Percentiles rank a stretch among this genome's conserved stretches.
phyloP scores from a whole-genome alignment of 2,113 vertebrate species.

The Ranitomeya imitator region DNA sequence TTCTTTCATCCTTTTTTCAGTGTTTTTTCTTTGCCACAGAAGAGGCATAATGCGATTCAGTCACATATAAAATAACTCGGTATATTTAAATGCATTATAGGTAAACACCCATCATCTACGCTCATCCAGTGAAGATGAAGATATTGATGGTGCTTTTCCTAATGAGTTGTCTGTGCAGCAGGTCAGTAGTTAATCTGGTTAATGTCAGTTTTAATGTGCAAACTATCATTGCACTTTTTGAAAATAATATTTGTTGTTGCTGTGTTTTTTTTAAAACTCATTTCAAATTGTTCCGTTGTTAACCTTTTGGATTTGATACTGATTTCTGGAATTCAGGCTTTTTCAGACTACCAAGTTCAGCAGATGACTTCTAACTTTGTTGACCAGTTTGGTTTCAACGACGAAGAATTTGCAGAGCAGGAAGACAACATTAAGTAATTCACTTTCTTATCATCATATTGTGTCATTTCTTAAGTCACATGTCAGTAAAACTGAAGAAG shows the following conservation, averaged over 20 bases:
- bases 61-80: not conserved
- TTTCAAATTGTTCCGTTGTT: not conserved
- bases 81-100: constrained; percentile 66
- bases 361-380: constrained; percentile 97
- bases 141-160: constrained; percentile 90
- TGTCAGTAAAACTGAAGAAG: not conserved
- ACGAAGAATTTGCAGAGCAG: constrained; percentile 95
- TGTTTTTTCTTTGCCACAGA: not conserved
- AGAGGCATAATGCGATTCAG: not conserved
- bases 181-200: constrained; percentile 68
- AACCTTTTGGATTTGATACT: not conserved
- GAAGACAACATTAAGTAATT: constrained; percentile 93
- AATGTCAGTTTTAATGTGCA: not conserved
- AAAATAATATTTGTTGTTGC: not conserved
- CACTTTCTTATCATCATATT: not conserved
- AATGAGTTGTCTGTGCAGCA: constrained; percentile 93
- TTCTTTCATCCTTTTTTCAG: not conserved
- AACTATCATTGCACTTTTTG: not conserved
- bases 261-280: not conserved
- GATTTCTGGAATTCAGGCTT: constrained; percentile 74
- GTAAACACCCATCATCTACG: constrained; percentile 94
- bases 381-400: constrained; percentile 97
- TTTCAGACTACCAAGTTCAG: constrained; percentile 97
- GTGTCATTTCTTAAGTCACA: not conserved
- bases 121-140: constrained; percentile 94